Evolutionary conservation across 30 jellyfish, hydroid and myxozoan genomes (phyloP).

Genomic region (Clytia hemisphaerica): DNA sequence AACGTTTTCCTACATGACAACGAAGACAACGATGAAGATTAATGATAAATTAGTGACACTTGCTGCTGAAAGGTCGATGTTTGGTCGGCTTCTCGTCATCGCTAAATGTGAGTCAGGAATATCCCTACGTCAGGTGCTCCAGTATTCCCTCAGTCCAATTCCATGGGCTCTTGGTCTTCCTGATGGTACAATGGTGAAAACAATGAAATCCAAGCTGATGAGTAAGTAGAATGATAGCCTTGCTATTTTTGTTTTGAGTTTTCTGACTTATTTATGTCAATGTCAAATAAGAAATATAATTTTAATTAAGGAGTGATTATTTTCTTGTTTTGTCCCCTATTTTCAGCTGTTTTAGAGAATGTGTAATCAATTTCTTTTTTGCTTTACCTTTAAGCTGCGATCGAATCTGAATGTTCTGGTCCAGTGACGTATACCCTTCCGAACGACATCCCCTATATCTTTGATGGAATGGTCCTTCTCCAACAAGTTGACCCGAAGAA

Average conservation of each 20-base stretch:
- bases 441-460: neutral
- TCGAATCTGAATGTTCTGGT: neutral
- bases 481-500: conserved; percentile 7
- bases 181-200: conserved; percentile 31
- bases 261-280: no score
- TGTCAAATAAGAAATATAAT: no score
- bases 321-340: no score
- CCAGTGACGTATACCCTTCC: conserved; percentile 10
- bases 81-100: conserved; percentile 31
- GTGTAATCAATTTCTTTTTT: no score
- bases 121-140: conserved; percentile 3
- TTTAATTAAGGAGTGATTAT: no score
- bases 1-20: conserved; percentile 17
- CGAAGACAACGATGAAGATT: conserved; percentile 17
- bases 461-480: conserved; percentile 34
- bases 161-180: conserved; percentile 51
- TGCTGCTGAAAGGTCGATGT: conserved; percentile 31
- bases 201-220: conserved; percentile 29
- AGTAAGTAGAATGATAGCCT: neutral
- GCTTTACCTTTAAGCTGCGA: no score
- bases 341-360: no score
- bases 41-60: conserved; percentile 30
- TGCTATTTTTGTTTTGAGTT: neutral
- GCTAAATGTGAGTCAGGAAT: conserved; percentile 22
- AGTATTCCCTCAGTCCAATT: no score